Percentiles rank a stretch among this genome's conserved stretches.
phyloP scores from a whole-genome alignment of 2,888 invertebrate genomes.

The Acrocera orbiculus region DNA sequence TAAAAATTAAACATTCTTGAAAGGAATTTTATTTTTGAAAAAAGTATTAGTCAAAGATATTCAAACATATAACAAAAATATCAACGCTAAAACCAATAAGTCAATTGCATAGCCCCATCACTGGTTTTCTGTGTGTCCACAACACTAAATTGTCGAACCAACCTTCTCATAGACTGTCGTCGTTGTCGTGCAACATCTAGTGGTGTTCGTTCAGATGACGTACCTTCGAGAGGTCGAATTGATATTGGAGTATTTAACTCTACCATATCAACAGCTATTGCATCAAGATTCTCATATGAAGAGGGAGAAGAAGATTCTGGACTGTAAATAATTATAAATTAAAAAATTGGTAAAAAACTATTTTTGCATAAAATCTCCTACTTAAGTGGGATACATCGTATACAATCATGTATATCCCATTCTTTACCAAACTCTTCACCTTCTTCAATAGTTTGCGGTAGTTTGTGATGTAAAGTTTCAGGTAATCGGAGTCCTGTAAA shows the following conservation, averaged over 20 bases:
- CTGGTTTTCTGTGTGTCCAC: slow-evolving; percentile 66
- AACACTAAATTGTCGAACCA: slow-evolving; percentile 60
- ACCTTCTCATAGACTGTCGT: slow-evolving; percentile 44
- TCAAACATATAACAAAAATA: not conserved
- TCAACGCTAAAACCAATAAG: slow-evolving; percentile 59
- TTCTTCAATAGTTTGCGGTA: slow-evolving; percentile 76
- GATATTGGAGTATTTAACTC: slow-evolving; percentile 19
- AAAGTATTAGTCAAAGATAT: too few relatives aligned
- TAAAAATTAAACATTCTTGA: too few relatives aligned
- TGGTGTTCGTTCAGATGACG: slow-evolving; percentile 32
- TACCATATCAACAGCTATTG: slow-evolving; percentile 28
- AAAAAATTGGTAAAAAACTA: too few relatives aligned
- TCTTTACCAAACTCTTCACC: slow-evolving; percentile 75
- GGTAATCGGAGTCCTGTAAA: slow-evolving; percentile 62
- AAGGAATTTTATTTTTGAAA: too few relatives aligned
- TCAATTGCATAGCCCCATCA: slow-evolving; percentile 67
- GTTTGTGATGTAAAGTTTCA: slow-evolving; percentile 63
- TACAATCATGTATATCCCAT: slow-evolving; percentile 58
- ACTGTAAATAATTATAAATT: slow-evolving; percentile 24
- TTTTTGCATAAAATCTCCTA: slow-evolving; percentile 20
- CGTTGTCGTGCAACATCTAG: slow-evolving; percentile 20
- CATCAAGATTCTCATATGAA: slow-evolving; percentile 60
- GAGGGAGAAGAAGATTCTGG: slow-evolving; percentile 35
- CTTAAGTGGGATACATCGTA: slow-evolving; percentile 52
- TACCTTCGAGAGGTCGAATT: slow-evolving; percentile 21